A percentile compares a stretch with the other conserved stretches of the same genome.
phyloP scores from a whole-genome alignment of 2,113 vertebrate genomes.

The Calidris pygmaea region DNA sequence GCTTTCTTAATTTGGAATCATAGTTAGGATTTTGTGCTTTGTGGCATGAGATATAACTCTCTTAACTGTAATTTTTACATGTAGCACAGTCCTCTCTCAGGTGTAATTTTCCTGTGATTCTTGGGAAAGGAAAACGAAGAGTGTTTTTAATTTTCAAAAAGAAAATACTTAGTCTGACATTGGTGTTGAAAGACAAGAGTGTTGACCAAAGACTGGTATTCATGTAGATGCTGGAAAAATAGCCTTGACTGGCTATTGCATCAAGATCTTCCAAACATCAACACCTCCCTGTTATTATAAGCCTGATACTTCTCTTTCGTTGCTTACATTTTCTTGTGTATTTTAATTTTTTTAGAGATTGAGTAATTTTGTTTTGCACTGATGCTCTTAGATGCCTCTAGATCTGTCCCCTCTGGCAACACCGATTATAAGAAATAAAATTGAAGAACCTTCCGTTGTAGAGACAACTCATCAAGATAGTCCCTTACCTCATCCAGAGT shows the following conservation, averaged over 20 bases:
- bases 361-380: neutral
- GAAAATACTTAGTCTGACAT: neutral
- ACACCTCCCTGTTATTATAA: neutral
- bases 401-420: conserved; percentile 97
- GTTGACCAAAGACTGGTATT: neutral
- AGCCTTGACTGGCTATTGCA: neutral
- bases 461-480: conserved; percentile 91
- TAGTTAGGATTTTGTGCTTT: neutral
- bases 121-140: neutral
- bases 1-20: neutral
- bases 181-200: neutral
- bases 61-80: neutral
- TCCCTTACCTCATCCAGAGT: conserved; percentile 96
- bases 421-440: conserved; percentile 95
- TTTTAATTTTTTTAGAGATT: neutral
- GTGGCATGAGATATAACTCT: neutral
- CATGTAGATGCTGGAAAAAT: neutral
- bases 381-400: conserved; percentile 85
- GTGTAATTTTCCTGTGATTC: neutral
- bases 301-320: neutral
- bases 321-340: neutral
- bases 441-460: conserved; percentile 84
- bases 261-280: neutral
- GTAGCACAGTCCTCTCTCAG: neutral
- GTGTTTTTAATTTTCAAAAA: neutral